Conservation (phyloP, 2,113 vertebrate species). For the Spilogale gracilis region DNA sequence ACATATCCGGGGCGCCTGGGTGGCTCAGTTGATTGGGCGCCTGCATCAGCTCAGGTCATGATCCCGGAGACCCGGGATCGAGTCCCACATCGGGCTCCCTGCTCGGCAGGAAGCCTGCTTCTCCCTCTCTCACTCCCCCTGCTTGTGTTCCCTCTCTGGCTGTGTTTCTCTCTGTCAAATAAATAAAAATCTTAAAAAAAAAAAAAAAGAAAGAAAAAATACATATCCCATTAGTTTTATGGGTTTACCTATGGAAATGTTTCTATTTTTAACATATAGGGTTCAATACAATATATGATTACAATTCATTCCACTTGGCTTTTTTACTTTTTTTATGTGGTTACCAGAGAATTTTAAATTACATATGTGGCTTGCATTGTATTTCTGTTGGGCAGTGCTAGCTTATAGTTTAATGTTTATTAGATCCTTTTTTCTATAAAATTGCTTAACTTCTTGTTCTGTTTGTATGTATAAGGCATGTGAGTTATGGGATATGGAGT, state of each 20-base stretch:
- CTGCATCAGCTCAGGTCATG: no score
- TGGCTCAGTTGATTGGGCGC: no score
- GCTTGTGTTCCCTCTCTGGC: no score
- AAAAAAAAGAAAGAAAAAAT: neutral
- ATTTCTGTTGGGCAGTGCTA: neutral
- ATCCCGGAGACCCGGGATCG: no score
- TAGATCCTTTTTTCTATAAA: neutral
- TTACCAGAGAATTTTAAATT: neutral
- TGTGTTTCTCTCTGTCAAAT: no score
- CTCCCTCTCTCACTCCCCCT: no score
- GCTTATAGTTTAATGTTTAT: neutral
- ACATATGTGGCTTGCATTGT: neutral
- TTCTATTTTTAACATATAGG: neutral
- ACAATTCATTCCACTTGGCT: neutral
- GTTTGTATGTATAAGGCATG: neutral
- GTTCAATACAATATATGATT: neutral
- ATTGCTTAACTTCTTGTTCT: neutral
- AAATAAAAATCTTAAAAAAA: no score
- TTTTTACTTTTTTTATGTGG: constrained; percentile 24
- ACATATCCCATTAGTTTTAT: neutral
- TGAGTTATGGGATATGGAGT: neutral
- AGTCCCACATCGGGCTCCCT: no score
- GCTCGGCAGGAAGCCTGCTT: no score
- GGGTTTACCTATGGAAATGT: neutral
- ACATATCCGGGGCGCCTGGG: neutral